phyloP scores from a whole-genome alignment of 2,797 vertebrate genomes.

The Chrysocyon brachyurus region DNA sequence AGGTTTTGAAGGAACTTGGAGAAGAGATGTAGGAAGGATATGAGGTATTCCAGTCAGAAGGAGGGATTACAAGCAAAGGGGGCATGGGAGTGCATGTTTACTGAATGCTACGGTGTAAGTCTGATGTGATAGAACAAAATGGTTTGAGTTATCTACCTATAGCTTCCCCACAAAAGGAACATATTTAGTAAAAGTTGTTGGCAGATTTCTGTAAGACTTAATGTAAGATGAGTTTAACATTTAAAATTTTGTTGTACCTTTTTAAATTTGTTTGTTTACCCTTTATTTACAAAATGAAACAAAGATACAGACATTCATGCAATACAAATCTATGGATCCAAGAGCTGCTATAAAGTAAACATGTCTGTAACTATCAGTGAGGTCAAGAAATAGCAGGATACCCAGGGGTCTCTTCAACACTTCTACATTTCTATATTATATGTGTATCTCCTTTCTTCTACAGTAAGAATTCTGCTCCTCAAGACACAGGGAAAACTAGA shows the following conservation, averaged over 20 bases:
- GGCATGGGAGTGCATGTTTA: not conserved
- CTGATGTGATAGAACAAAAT: not conserved
- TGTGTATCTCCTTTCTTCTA: not conserved
- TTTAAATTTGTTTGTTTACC: not conserved
- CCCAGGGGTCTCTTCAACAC: not conserved
- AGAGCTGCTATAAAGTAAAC: not conserved
- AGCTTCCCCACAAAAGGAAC: not conserved
- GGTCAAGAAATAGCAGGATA: not conserved
- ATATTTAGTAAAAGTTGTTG: not conserved
- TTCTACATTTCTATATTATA: not conserved
- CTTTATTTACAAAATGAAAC: conserved; percentile 40
- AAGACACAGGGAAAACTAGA: not conserved
- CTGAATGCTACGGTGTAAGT: not conserved
- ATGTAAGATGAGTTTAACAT: not conserved
- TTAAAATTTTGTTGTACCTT: not conserved
- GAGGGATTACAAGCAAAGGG: not conserved
- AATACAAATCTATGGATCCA: not conserved
- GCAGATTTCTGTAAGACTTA: not conserved
- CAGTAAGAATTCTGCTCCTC: not conserved
- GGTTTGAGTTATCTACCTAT: not conserved
- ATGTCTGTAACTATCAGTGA: not conserved
- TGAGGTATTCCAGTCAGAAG: not conserved
- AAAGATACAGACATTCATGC: not conserved
- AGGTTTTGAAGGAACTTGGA: not conserved
- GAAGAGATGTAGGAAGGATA: not conserved